These are phyloP conservation scores for Psammodynastes pulverulentus DNA, from an alignment of 2,113 vertebrate genomes.

Conservation along the genomic window DNA sequence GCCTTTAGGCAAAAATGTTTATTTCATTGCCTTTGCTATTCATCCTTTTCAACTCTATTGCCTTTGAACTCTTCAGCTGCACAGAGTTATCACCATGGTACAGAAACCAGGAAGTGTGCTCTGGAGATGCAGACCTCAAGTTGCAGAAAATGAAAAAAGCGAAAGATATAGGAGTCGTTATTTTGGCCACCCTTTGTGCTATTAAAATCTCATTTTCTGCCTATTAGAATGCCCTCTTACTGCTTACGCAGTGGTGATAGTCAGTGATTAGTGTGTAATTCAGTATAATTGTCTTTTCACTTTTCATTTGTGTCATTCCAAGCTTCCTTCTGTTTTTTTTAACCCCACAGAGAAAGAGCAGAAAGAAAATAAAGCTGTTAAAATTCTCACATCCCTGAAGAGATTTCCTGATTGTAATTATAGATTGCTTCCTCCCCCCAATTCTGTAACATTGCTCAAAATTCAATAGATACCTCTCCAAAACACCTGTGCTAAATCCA, in stretches of 20 bases:
- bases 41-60: conserved; percentile 78
- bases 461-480: conserved; percentile 66
- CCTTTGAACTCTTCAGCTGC: conserved; percentile 84
- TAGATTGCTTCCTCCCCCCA: conserved; percentile 75
- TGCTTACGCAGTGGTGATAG: conserved; percentile 86
- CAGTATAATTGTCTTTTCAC: conserved; percentile 99
- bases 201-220: conserved; percentile 99
- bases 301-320: conserved; percentile 98
- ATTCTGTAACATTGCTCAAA: conserved; percentile 68
- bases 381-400: conserved; percentile 75
- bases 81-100: conserved; percentile 78
- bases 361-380: conserved; percentile 77
- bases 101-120: conserved; percentile 74
- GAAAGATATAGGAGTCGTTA: conserved; percentile 76
- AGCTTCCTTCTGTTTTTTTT: conserved; percentile 81
- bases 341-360: conserved; percentile 68
- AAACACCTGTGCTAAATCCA: conserved; percentile 72
- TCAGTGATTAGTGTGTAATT: conserved; percentile 99
- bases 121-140: conserved; percentile 73
- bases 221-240: conserved; percentile 92
- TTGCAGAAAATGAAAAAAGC: conserved; percentile 73
- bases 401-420: conserved; percentile 79
- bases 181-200: conserved; percentile 93
- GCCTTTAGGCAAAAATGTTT: conserved; percentile 83
- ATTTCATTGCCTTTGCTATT: conserved; percentile 81